phyloP scores from a whole-genome alignment of 1,140 invertebrate species.

The Brachionus rotundiformis region DNA sequence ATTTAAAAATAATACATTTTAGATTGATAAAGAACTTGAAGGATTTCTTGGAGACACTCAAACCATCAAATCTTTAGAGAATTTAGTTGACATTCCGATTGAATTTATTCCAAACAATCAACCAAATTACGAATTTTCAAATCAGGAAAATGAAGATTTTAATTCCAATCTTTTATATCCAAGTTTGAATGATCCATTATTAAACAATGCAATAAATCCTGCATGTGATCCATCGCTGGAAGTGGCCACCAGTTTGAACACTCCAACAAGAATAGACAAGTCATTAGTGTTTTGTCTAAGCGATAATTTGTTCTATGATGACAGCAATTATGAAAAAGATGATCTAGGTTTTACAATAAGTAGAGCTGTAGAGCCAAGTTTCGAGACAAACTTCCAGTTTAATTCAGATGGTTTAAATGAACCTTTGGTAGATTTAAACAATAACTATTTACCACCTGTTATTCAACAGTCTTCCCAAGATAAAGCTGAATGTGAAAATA shows the following conservation, averaged over 20 bases:
- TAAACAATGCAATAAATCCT: not conserved
- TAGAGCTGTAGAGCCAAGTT: not conserved
- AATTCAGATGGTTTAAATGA: not conserved
- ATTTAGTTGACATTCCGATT: not conserved
- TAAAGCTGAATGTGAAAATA: not conserved
- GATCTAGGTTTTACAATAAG: not conserved
- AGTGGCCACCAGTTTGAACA: not conserved
- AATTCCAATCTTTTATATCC: not conserved
- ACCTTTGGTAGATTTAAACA: not conserved
- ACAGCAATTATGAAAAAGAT: conserved; percentile 44
- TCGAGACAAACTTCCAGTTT: conserved; percentile 10
- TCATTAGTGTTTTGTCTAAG: not conserved
- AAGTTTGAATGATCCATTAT: not conserved
- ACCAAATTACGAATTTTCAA: not conserved
- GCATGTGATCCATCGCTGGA: not conserved
- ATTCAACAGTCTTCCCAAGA: not conserved
- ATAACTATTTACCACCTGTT: not conserved
- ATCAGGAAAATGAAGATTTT: not conserved
- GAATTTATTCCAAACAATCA: not conserved
- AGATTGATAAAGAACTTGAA: not conserved
- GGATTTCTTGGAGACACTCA: not conserved
- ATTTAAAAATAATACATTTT: not conserved
- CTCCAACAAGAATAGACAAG: conserved; percentile 32
- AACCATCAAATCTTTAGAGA: not conserved
- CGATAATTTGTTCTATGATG: conserved; percentile 38